phyloP scores from a whole-genome alignment of 2,113 vertebrate species.

The Scortum barcoo region DNA sequence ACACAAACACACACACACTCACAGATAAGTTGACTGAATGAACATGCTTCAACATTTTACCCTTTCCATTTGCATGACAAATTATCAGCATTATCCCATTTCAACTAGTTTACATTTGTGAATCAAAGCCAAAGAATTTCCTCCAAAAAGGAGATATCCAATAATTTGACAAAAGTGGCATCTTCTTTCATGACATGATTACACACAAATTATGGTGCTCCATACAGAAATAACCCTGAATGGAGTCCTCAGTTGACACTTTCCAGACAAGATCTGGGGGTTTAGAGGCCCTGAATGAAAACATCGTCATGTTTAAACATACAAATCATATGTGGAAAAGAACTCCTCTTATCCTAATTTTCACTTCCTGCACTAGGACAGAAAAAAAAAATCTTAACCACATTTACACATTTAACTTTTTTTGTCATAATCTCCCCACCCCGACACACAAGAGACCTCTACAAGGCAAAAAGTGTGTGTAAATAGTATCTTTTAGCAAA shows the following conservation, averaged over 20 bases:
- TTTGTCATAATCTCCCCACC: conserved; percentile 56
- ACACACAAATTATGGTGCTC: conserved; percentile 63
- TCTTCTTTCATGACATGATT: conserved; percentile 55
- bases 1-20: neutral
- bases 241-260: conserved; percentile 41
- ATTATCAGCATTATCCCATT: conserved; percentile 22
- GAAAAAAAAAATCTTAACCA: conserved; percentile 1
- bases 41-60: neutral
- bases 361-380: neutral
- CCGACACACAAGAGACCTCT: conserved; percentile 55
- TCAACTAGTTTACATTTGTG: conserved; percentile 55
- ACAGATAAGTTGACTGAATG: neutral
- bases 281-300: neutral
- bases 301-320: neutral
- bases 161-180: conserved; percentile 69
- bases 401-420: conserved; percentile 48
- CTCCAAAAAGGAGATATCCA: conserved; percentile 51
- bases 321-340: neutral
- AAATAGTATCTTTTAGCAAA: conserved; percentile 81
- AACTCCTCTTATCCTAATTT: neutral
- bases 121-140: conserved; percentile 49
- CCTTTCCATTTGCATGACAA: conserved; percentile 36
- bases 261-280: conserved; percentile 32
- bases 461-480: conserved; percentile 69
- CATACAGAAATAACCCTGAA: conserved; percentile 46